Evolutionary conservation across 2,113 vertebrate species (phyloP).

Genomic region (Taxidea taxus): DNA sequence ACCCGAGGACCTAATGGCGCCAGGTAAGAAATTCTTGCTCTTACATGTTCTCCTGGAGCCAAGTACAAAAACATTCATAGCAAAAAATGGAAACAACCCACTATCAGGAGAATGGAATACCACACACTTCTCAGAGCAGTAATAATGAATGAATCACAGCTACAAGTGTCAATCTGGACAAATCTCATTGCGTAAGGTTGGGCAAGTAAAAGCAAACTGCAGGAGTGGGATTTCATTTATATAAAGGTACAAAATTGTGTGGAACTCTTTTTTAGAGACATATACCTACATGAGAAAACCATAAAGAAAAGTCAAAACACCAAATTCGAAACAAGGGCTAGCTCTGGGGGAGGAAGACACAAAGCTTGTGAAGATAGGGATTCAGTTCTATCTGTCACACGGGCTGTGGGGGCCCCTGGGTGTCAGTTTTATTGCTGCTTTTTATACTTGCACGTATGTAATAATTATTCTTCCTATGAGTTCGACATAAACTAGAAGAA

Average conservation of each 20-base stretch:
- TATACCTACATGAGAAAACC: neutral
- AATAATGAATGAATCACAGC: neutral
- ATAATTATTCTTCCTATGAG: neutral
- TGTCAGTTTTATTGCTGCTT: neutral
- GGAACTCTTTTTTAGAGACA: neutral
- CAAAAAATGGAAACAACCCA: neutral
- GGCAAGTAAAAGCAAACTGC: neutral
- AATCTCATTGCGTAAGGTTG: neutral
- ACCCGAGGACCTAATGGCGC: neutral
- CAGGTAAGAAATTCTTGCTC: neutral
- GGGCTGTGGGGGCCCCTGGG: no score
- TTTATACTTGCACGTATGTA: neutral
- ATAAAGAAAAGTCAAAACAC: neutral
- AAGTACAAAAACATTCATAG: neutral
- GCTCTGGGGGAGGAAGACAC: neutral
- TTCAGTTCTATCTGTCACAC: neutral
- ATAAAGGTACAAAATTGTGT: neutral
- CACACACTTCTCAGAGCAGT: neutral
- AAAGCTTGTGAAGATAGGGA: neutral
- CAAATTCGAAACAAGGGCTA: neutral
- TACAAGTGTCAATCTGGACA: neutral
- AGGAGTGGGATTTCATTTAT: neutral
- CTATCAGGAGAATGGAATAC: neutral
- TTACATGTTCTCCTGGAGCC: neutral
- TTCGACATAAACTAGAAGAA: neutral